Conservation (phyloP, 2,797 vertebrate species). For the Poeciliopsis paucimaculata region DNA sequence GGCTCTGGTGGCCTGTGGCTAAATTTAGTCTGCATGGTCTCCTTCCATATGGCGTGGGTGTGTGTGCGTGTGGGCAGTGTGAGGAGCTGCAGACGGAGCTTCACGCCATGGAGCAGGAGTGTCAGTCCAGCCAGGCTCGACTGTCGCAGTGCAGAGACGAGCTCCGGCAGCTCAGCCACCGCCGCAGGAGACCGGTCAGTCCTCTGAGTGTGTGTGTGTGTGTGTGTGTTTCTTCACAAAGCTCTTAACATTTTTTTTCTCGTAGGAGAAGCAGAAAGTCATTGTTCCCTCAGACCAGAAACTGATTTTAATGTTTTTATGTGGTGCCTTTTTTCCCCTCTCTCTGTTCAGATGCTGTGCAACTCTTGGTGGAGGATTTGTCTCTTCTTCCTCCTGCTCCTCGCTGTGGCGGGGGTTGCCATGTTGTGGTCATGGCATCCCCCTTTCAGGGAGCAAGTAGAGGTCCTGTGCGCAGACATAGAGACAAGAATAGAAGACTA, state of each 20-base stretch:
- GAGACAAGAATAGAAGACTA: conserved; percentile 72
- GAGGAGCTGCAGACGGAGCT: conserved; percentile 85
- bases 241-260: background rate
- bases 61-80: conserved; percentile 74
- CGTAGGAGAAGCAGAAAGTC: background rate
- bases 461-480: conserved; percentile 71
- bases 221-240: conserved; percentile 9
- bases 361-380: conserved; percentile 64
- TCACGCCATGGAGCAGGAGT: conserved; percentile 85
- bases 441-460: conserved; percentile 74
- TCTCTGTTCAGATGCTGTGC: conserved; percentile 57
- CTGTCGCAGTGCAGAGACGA: conserved; percentile 88
- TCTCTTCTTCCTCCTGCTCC: conserved; percentile 62
- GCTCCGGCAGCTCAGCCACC: conserved; percentile 78
- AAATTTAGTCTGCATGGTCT: conserved; percentile 10
- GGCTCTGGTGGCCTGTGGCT: background rate
- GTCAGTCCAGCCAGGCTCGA: conserved; percentile 83
- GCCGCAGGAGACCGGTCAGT: conserved; percentile 63
- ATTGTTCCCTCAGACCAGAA: conserved; percentile 1
- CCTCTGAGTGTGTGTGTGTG: conserved; percentile 27
- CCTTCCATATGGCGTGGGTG: background rate
- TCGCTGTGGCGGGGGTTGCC: conserved; percentile 47
- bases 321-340: background rate
- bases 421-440: conserved; percentile 78
- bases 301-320: background rate